Conservation (phyloP, 2,797 vertebrate genomes). For the Poeciliopsis paucimaculata region DNA sequence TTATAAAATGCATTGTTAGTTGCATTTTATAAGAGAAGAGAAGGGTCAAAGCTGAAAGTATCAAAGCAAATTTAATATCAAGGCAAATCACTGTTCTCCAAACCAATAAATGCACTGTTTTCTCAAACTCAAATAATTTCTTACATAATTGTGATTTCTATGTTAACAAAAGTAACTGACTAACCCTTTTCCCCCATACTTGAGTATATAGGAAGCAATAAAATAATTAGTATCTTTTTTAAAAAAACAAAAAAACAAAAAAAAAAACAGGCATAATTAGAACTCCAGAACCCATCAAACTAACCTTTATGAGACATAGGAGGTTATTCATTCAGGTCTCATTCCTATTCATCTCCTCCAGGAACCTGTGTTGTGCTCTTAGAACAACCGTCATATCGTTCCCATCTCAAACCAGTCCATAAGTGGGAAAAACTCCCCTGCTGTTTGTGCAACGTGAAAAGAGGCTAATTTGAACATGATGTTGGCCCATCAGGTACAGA, state of each 20-base stretch:
- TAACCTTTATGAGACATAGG: neutral
- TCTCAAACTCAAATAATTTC: neutral
- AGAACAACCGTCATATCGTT: neutral
- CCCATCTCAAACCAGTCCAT: conserved; percentile 8
- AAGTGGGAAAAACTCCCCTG: conserved; percentile 19
- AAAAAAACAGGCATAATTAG: no score
- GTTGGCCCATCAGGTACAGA: conserved; percentile 49
- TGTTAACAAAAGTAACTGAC: neutral
- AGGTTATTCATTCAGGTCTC: neutral
- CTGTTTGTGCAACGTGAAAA: conserved; percentile 47
- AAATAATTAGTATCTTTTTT: neutral
- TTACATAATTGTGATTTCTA: neutral
- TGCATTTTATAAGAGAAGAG: neutral
- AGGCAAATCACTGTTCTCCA: neutral
- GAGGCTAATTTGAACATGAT: conserved; percentile 65
- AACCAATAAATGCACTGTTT: neutral
- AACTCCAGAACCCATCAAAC: neutral
- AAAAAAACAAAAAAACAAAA: no score
- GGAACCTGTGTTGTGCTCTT: neutral
- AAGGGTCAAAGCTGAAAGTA: neutral
- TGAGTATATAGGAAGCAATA: neutral
- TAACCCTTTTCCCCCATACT: neutral
- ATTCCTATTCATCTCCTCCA: neutral
- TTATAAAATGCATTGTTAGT: neutral
- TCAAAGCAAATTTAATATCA: neutral